phyloP scores from a whole-genome alignment of 2,888 invertebrate species.

The Hyposoter didymator region DNA sequence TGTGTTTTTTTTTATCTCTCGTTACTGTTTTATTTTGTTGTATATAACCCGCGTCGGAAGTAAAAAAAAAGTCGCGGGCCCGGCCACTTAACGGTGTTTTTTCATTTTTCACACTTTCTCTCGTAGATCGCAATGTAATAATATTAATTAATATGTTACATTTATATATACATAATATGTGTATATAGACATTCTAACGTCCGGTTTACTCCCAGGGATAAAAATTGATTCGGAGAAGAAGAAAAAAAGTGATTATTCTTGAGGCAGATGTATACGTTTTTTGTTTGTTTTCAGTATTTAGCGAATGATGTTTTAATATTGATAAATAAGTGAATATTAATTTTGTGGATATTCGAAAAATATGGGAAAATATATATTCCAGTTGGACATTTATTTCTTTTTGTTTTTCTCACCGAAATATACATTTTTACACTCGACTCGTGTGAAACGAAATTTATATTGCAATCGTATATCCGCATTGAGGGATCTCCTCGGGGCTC shows the following conservation, averaged over 20 bases:
- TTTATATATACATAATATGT: slow-evolving; percentile 53
- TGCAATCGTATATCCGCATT: slow-evolving; percentile 7
- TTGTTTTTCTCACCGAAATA: background rate
- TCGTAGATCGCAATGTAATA: slow-evolving; percentile 64
- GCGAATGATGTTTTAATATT: no score
- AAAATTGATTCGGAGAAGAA: slow-evolving; percentile 11
- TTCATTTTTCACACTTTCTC: slow-evolving; percentile 64
- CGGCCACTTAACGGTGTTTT: slow-evolving; percentile 66
- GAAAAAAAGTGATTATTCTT: background rate
- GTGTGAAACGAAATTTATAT: background rate
- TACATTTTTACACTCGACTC: background rate
- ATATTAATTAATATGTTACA: slow-evolving; percentile 51
- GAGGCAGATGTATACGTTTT: background rate
- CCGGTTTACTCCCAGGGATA: slow-evolving; percentile 20
- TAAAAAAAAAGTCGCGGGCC: slow-evolving; percentile 47
- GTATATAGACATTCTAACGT: slow-evolving; percentile 73
- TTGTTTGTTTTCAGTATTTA: background rate
- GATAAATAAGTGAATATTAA: background rate
- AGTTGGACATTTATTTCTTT: background rate
- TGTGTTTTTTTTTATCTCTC: slow-evolving; percentile 17
- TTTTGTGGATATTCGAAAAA: background rate
- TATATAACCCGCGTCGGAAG: slow-evolving; percentile 63
- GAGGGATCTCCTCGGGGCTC: slow-evolving; percentile 31
- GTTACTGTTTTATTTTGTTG: slow-evolving; percentile 50
- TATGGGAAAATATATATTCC: background rate